Conservation (phyloP, 2,888 invertebrate species). For the Mellilla xanthometata region DNA sequence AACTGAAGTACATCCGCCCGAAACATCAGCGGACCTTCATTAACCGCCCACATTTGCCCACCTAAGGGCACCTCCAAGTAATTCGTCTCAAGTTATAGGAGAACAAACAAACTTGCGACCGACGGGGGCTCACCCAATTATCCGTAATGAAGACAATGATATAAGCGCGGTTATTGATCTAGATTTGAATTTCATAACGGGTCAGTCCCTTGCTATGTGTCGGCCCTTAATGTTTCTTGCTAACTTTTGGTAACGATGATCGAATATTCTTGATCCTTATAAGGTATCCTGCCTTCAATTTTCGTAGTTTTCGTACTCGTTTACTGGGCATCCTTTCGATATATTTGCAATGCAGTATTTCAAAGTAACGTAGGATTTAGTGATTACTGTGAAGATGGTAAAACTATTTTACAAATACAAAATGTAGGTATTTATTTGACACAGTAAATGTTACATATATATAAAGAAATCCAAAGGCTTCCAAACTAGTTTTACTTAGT, state of each 20-base stretch:
- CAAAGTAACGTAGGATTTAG: too few relatives aligned
- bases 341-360: too few relatives aligned
- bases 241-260: constrained; percentile 57
- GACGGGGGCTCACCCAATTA: constrained; percentile 81
- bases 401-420: too few relatives aligned
- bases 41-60: constrained; percentile 31
- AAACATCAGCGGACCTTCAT: constrained; percentile 29
- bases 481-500: too few relatives aligned
- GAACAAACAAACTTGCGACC: constrained; percentile 78
- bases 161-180: constrained; percentile 83
- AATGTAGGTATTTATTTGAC: too few relatives aligned
- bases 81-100: constrained; percentile 80
- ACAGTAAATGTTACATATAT: too few relatives aligned
- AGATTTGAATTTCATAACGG: constrained; percentile 83
- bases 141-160: constrained; percentile 84
- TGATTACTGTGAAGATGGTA: too few relatives aligned
- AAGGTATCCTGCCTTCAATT: constrained; percentile 30
- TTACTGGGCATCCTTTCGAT: too few relatives aligned
- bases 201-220: constrained; percentile 79
- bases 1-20: constrained; percentile 26
- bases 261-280: constrained; percentile 48
- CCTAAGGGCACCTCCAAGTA: constrained; percentile 57
- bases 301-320: too few relatives aligned
- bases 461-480: too few relatives aligned
- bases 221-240: constrained; percentile 80